These are phyloP conservation scores for Papilio gigon DNA, from an alignment of 2,888 invertebrate species.

Conservation along the genomic window DNA sequence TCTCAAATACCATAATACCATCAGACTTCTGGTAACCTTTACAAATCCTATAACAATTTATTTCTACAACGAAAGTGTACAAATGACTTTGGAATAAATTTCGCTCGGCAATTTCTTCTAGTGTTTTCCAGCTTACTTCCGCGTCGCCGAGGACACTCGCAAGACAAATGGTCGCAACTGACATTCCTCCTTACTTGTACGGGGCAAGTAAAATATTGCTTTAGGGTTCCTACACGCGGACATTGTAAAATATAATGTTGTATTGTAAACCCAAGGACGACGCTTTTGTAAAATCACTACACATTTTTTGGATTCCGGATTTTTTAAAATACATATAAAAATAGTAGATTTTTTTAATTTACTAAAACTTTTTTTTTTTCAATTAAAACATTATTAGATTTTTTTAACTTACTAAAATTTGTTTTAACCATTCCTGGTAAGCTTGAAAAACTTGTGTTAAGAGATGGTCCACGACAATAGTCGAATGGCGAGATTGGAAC, in stretches of 20 bases:
- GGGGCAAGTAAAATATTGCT: slow-evolving; percentile 27
- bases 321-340: too few species aligned
- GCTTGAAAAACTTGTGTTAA: too few species aligned
- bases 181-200: slow-evolving; percentile 35
- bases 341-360: too few species aligned
- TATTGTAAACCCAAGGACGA: not conserved
- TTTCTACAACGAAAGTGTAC: not conserved
- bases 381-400: too few species aligned
- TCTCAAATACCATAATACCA: slow-evolving; percentile 2
- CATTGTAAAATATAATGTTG: not conserved
- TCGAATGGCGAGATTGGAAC: too few species aligned
- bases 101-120: slow-evolving; percentile 25
- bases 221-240: not conserved
- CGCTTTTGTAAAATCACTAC: not conserved
- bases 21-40: not conserved
- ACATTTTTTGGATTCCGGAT: too few species aligned
- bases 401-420: too few species aligned
- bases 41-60: slow-evolving; percentile 18
- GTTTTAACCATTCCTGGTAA: too few species aligned
- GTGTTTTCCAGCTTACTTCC: slow-evolving; percentile 32
- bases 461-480: too few species aligned
- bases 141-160: slow-evolving; percentile 23
- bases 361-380: too few species aligned
- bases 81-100: slow-evolving; percentile 27
- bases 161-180: slow-evolving; percentile 36